Evolutionary conservation across 2,888 invertebrate species (phyloP), one percentile per base, ranked within the genome.

Genomic region (Panopea generosa): DNA sequence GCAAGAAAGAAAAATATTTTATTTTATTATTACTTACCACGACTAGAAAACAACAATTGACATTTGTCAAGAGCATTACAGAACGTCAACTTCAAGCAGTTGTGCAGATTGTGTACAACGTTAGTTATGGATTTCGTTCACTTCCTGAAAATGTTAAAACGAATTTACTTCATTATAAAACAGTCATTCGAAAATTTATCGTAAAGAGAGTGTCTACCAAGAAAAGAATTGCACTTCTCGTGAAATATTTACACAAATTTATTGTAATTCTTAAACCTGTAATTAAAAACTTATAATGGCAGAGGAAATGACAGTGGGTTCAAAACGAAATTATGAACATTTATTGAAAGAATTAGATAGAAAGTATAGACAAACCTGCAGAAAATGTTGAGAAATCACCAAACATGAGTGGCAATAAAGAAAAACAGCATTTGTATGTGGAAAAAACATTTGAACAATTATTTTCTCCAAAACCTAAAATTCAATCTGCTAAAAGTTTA

Each of bases 241-340:
- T 7, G 49, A 61, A 47, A 47, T 61, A 49, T 61, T 49, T 49
- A 18, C 6, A 49, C 7, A 14, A 49, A 14, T 49, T 49, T 49
- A 16, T 49, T 14, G 6, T 61, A 18, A 27, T 29, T n/a, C n/a
- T n/a, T n/a, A n/a, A n/a, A n/a, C n/a, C n/a, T n/a, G n/a, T n/a
- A n/a, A n/a, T n/a, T n/a, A 61, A 61, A n/a, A 49, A 61, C 26
- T 61, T 61, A 61, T 61, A 61, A 61, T 61, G 61, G 49, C 49
- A 49, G 49, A 49, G n/a, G 49, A 49, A n/a, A 49, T 49, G 49
- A 49, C 49, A n/a, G 7, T 61, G 27, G 61, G 47, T 1, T 49
- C 47, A 49, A 61, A 61, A 49, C 49, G 20, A 2, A 61, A 49
- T 18, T 61, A 61, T 49, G 61, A 61, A 61, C 47, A 61, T 24